Percentiles rank a stretch among this genome's conserved stretches.
These are phyloP conservation scores for Bombus waltoni DNA, from an alignment of 1,140 invertebrate species.

Conservation along the genomic window DNA sequence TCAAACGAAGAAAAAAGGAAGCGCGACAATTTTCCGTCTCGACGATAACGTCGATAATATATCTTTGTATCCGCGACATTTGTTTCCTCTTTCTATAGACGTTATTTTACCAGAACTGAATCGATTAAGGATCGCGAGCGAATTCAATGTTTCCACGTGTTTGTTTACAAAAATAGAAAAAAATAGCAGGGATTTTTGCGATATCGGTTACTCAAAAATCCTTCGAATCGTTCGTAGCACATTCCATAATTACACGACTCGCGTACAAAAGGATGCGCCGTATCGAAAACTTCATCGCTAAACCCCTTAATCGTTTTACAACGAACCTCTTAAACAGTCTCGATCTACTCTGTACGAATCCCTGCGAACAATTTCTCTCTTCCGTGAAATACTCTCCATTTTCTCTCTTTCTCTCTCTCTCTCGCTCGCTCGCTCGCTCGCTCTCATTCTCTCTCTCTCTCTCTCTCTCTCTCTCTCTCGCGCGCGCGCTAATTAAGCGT, in stretches of 20 bases:
- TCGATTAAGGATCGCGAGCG: not conserved
- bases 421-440: not conserved
- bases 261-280: not conserved
- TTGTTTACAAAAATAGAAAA: not conserved
- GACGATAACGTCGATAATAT: not conserved
- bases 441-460: not conserved
- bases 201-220: too few species aligned
- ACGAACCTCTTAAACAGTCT: conserved; percentile 27
- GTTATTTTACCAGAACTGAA: not conserved
- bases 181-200: not conserved
- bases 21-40: not conserved
- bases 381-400: not conserved
- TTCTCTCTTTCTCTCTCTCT: not conserved
- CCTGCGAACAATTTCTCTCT: not conserved
- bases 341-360: conserved; percentile 16
- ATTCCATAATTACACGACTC: too few species aligned
- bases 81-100: not conserved
- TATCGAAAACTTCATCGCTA: not conserved
- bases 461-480: not conserved
- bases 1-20: not conserved
- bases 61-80: not conserved
- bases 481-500: conserved; percentile 47
- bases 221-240: not conserved
- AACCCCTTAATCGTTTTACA: not conserved
- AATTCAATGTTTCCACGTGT: not conserved